phyloP scores from a whole-genome alignment of 2,113 vertebrate genomes.

The Tor tambroides region DNA sequence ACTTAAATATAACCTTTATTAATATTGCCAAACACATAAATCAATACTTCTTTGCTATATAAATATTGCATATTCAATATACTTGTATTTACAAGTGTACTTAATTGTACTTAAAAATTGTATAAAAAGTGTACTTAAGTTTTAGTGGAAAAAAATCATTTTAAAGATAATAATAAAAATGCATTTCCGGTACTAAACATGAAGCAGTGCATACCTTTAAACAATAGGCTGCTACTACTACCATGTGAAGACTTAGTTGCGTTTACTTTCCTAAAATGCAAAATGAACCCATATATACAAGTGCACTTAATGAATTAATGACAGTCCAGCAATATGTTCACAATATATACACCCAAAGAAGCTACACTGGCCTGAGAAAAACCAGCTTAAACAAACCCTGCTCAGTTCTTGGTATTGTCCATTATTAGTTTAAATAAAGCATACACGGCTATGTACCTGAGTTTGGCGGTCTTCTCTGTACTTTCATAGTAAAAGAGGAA shows the following conservation, averaged over 20 bases:
- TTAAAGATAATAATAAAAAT: too few species aligned
- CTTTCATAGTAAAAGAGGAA: slow-evolving; percentile 98
- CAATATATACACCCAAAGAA: neutral
- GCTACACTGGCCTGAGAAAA: neutral
- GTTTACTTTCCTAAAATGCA: neutral
- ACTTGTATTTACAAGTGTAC: too few species aligned
- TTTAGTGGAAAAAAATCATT: too few species aligned
- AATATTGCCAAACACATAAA: too few species aligned
- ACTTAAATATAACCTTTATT: too few species aligned
- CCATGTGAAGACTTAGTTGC: neutral
- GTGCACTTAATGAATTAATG: neutral
- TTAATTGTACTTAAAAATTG: too few species aligned
- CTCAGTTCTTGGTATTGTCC: neutral
- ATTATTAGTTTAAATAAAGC: neutral
- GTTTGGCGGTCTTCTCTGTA: slow-evolving; percentile 83
- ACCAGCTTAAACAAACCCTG: neutral
- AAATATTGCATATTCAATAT: too few species aligned
- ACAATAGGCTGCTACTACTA: neutral
- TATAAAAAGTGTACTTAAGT: too few species aligned
- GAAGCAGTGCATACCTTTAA: neutral
- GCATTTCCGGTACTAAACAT: too few species aligned
- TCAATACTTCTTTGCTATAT: too few species aligned
- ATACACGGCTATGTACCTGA: slow-evolving; percentile 77
- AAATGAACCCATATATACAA: neutral
- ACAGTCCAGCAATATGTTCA: neutral